Base-by-base conservation (phyloP, 2,888 invertebrate species). In the Torymus aiolomorphi region DNA sequence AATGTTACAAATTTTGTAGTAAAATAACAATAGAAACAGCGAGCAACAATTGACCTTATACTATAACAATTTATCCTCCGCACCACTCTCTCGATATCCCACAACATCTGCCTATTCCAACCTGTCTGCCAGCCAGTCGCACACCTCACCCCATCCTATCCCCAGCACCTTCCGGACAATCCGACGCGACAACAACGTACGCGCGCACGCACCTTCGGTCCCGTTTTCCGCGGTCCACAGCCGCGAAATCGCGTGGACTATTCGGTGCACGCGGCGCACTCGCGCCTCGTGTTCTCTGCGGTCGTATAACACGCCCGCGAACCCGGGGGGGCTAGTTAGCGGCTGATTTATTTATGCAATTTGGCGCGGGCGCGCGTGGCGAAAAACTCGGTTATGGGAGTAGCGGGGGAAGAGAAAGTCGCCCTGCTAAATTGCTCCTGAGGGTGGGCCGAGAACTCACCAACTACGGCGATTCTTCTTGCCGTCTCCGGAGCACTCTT, bases 341-440 rank as follows among this genome's bases (percentile, higher is more conserved):
- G 80, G 77, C 83, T 85, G 85, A 87, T 87, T 86, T 86, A 86
- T 87, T 86, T 84, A 82, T 83, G 85, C 82, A 85, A 87, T 87
- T 86, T 86, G 83, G 80, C 85, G 67, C 59, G 57, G 31, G 20
- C 31, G 4, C 3, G 31, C 31, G 31, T 31, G 31, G 31, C 31
- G 31, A 31, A 31, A 31, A 31, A 31, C 31, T 31, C 31, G 31
- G 31, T 31, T 31, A 31, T 31, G 66, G 42, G 49, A 49, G 16
- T 10, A 20, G 18, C 4, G 31, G 8, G 18, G 42, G 42, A 14
- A 52, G 63, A 69, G 78, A 83, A 83, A 83, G 82, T 85, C 83
- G 77, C 31, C 31, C 31, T 31, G 31, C 81, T 83, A 84, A 84
- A 86, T 85, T 82, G 82, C 83, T 84, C 82, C 82, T 76, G 80